A percentile compares a stretch with the other conserved stretches of the same genome.
Conservation (phyloP, 2,888 invertebrate genomes). For the Platycnemis pennipes region DNA sequence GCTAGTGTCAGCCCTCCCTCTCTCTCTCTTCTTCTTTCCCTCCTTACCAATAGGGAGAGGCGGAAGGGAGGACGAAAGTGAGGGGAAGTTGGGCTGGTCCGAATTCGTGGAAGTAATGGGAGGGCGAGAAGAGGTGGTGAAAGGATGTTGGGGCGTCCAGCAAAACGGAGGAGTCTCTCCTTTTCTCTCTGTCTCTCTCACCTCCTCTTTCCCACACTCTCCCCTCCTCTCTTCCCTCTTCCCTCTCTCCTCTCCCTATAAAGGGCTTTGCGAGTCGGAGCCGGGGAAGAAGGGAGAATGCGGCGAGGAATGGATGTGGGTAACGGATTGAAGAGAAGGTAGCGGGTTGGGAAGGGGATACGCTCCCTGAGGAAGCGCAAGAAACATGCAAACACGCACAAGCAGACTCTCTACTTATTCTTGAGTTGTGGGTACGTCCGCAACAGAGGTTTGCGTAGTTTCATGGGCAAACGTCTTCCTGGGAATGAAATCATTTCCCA, state of each 20-base stretch:
- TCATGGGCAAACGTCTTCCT: neutral
- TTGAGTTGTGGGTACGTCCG: neutral
- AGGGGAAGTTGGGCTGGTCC: neutral
- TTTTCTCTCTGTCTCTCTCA: neutral
- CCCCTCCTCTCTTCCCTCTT: neutral
- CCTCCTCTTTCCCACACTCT: neutral
- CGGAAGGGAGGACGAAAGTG: neutral
- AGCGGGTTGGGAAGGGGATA: too few relatives aligned
- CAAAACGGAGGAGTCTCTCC: neutral
- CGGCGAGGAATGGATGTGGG: neutral
- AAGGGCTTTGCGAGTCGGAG: neutral
- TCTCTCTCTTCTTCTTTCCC: neutral
- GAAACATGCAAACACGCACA: neutral
- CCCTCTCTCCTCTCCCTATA: neutral
- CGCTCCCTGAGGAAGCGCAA: neutral
- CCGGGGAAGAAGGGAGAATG: neutral
- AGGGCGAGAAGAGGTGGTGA: neutral
- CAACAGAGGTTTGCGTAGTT: neutral
- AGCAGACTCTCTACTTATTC: neutral
- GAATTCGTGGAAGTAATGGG: neutral
- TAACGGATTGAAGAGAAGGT: neutral
- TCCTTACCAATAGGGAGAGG: neutral
- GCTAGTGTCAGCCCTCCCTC: neutral
- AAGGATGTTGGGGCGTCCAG: neutral
- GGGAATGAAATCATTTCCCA: too few relatives aligned